phyloP scores from a whole-genome alignment of 2,113 vertebrate species.

The Cheilinus undulatus region DNA sequence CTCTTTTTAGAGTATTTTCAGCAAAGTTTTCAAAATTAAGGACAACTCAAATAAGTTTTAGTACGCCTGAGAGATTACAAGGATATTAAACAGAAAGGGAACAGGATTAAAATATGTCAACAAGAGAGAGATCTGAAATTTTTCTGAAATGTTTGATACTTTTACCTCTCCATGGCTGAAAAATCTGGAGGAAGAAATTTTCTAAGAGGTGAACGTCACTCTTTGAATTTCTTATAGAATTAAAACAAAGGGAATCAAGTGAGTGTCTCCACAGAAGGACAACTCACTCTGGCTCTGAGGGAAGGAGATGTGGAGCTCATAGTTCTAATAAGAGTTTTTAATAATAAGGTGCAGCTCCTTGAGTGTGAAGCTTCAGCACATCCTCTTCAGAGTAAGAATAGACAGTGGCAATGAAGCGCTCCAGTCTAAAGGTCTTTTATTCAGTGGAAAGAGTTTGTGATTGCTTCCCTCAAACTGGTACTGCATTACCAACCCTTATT shows the following conservation, averaged over 20 bases:
- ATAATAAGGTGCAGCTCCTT: not conserved
- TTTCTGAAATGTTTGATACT: not conserved
- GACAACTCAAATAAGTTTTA: too few species aligned
- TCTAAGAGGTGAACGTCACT: not conserved
- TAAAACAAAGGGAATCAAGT: not conserved
- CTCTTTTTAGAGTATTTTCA: too few species aligned
- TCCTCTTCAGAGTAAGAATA: not conserved
- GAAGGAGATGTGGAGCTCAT: not conserved
- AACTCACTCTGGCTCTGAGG: not conserved
- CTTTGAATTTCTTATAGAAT: not conserved
- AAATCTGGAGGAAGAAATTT: not conserved
- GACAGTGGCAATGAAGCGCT: not conserved
- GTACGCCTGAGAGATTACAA: not conserved
- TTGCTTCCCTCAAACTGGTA: too few species aligned
- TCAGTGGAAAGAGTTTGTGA: too few species aligned
- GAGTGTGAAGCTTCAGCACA: not conserved
- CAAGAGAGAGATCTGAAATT: too few species aligned
- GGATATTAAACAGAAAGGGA: not conserved
- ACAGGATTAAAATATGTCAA: too few species aligned
- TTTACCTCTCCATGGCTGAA: not conserved
- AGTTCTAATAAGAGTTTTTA: slow-evolving; percentile 1
- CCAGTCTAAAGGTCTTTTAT: too few species aligned
- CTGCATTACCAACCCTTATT: too few species aligned
- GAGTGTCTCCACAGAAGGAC: not conserved
- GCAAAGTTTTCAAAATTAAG: too few species aligned